Conservation (phyloP, 1,140 invertebrate species). For the Penaeus vannamei region DNA sequence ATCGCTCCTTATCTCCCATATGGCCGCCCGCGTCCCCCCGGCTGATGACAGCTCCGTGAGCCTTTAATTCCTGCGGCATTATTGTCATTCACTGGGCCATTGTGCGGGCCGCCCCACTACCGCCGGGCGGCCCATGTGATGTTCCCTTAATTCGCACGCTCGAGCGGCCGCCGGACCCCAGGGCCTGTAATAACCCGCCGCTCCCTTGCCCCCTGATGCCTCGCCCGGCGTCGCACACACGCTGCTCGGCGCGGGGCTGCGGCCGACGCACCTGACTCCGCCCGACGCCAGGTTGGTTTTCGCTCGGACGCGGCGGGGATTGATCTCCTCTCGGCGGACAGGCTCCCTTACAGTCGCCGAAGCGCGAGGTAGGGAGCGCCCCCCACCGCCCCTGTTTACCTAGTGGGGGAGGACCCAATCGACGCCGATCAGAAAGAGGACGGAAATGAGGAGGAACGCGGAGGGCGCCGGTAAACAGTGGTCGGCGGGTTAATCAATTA, state of each 20-base stretch:
- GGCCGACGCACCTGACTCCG: too few species aligned
- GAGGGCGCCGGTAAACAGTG: not conserved
- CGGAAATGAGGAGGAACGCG: not conserved
- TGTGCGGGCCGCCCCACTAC: not conserved
- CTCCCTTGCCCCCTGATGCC: too few species aligned
- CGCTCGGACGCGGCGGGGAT: too few species aligned
- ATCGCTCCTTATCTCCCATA: not conserved
- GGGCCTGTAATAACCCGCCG: too few species aligned
- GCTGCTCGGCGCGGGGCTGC: too few species aligned
- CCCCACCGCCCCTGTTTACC: too few species aligned
- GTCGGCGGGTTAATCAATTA: constrained; percentile 38
- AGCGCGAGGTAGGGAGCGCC: too few species aligned
- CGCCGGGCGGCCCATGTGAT: not conserved
- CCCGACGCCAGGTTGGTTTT: too few species aligned
- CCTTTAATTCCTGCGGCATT: constrained; percentile 39
- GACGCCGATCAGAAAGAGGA: not conserved
- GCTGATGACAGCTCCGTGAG: not conserved
- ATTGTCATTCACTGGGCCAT: constrained; percentile 35
- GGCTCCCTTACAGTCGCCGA: too few species aligned
- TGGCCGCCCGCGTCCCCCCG: not conserved
- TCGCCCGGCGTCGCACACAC: too few species aligned
- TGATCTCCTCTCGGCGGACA: too few species aligned
- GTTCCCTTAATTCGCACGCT: constrained; percentile 20
- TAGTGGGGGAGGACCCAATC: too few species aligned
- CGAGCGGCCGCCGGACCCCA: not conserved